phyloP scores from a whole-genome alignment of 1,140 invertebrate species.

The Himalopsyche phryganea region DNA sequence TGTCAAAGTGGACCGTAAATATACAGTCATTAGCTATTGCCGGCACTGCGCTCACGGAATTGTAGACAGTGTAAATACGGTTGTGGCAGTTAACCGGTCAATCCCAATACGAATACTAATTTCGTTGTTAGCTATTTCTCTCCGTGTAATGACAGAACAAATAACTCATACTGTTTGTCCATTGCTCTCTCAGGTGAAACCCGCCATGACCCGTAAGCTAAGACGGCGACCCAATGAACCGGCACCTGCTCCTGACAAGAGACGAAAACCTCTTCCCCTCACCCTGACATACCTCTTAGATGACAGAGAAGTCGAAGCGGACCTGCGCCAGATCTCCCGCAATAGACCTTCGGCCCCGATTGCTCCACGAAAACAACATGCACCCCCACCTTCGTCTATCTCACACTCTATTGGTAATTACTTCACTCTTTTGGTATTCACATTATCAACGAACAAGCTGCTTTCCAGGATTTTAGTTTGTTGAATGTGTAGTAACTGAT shows the following conservation, averaged over 20 bases:
- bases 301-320: slow-evolving; percentile 84
- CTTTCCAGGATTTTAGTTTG: too few species aligned
- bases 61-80: too few species aligned
- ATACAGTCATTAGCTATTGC: too few species aligned
- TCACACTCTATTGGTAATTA: slow-evolving; percentile 16
- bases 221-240: slow-evolving; percentile 91
- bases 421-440: not conserved
- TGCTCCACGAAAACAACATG: slow-evolving; percentile 42
- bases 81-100: too few species aligned
- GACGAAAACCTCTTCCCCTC: slow-evolving; percentile 75
- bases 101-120: too few species aligned
- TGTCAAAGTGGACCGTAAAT: too few species aligned
- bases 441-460: too few species aligned
- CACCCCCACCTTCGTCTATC: slow-evolving; percentile 19
- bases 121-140: too few species aligned
- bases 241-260: slow-evolving; percentile 77
- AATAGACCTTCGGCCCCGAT: slow-evolving; percentile 48
- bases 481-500: too few species aligned
- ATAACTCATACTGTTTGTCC: too few species aligned
- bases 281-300: slow-evolving; percentile 83
- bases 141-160: too few species aligned
- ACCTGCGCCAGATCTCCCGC: slow-evolving; percentile 79
- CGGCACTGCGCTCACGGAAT: too few species aligned
- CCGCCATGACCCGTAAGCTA: slow-evolving; percentile 80
- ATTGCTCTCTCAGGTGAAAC: slow-evolving; percentile 57